A percentile compares a stretch with the other conserved stretches of the same genome.
phyloP scores from a whole-genome alignment of 2,797 vertebrate species.

The Alca torda region DNA sequence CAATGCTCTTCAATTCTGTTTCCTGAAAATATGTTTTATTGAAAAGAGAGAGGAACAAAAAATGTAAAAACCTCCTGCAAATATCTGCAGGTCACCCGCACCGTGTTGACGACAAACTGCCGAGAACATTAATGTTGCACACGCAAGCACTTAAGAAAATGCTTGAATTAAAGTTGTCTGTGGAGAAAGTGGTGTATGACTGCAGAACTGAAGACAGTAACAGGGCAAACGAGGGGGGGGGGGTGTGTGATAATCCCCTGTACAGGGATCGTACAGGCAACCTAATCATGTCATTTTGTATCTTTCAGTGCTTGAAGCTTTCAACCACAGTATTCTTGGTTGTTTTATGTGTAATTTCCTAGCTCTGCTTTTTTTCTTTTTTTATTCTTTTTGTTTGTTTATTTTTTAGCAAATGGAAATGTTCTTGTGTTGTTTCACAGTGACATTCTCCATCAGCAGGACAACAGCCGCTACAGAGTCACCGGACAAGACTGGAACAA shows the following conservation, averaged over 20 bases:
- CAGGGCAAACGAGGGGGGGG: neutral
- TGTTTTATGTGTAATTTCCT: neutral
- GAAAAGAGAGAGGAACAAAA: neutral
- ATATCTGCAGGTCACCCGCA: neutral
- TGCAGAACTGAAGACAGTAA: neutral
- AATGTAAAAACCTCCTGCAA: neutral
- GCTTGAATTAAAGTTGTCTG: neutral
- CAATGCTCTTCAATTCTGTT: neutral
- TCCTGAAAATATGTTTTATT: neutral
- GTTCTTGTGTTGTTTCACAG: neutral
- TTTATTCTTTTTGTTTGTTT: neutral
- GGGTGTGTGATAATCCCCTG: neutral
- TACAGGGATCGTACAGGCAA: accelerated
- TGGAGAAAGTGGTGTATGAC: neutral
- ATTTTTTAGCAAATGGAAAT: neutral
- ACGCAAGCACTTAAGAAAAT: neutral
- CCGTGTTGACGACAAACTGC: neutral
- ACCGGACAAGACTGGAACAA: neutral
- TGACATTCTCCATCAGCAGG: neutral
- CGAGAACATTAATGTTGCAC: neutral
- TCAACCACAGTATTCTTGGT: neutral
- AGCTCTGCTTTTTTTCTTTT: neutral
- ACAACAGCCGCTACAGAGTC: neutral
- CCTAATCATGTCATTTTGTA: neutral
- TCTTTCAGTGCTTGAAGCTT: neutral